phyloP scores from a whole-genome alignment of 1,140 invertebrate genomes.

The Brachionus asplanchnoidis region DNA sequence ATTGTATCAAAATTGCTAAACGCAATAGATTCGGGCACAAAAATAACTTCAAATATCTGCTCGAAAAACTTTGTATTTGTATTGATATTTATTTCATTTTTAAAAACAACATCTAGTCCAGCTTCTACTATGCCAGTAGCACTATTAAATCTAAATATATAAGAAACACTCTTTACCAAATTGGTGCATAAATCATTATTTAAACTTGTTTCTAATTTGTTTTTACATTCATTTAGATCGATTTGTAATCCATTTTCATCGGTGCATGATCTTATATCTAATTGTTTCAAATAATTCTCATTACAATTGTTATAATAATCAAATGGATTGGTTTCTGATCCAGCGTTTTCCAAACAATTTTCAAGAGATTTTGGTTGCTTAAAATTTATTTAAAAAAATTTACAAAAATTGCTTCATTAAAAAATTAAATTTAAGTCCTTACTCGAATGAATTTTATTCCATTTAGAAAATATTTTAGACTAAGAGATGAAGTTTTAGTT shows the following conservation, averaged over 20 bases:
- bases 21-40: neutral
- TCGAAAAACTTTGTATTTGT: neutral
- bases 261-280: neutral
- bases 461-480: constrained; percentile 10
- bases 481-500: neutral
- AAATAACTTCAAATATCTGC: neutral
- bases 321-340: neutral
- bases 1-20: neutral
- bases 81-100: neutral
- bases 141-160: neutral
- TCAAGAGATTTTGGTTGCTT: neutral
- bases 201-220: neutral
- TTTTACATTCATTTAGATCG: neutral
- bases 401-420: neutral
- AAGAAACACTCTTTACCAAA: neutral
- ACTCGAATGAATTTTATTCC: neutral
- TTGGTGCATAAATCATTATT: neutral
- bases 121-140: neutral
- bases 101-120: constrained; percentile 1
- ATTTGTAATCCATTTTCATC: neutral
- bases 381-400: neutral
- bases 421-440: neutral
- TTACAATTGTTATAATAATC: neutral
- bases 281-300: neutral
- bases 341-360: neutral